Conservation (phyloP, 2,113 vertebrate species). For the Phoxinus phoxinus region DNA sequence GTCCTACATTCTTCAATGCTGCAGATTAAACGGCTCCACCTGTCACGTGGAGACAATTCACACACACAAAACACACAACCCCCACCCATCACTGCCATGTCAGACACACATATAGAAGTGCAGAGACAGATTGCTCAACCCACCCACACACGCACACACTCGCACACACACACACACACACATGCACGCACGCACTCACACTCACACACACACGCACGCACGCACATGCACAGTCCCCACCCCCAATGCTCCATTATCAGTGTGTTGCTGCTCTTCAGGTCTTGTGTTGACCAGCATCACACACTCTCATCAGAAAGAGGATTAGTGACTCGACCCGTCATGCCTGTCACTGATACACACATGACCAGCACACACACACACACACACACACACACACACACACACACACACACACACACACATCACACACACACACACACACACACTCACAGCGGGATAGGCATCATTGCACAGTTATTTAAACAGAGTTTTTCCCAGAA, state of each 20-base stretch:
- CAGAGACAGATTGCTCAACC: neutral
- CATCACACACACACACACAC: too few species aligned
- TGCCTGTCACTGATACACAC: constrained; percentile 12
- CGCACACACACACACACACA: too few species aligned
- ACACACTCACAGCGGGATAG: too few species aligned
- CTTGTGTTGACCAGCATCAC: neutral
- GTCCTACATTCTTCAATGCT: neutral
- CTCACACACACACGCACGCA: neutral
- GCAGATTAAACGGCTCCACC: constrained; percentile 4
- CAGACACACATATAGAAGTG: neutral
- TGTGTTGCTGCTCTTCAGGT: neutral
- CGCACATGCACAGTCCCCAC: neutral
- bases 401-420: too few species aligned
- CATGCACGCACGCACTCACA: too few species aligned
- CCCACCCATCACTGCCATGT: neutral
- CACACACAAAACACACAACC: neutral
- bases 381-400: neutral
- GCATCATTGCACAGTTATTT: neutral
- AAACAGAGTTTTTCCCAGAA: neutral
- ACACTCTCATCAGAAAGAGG: neutral
- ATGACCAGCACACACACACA: neutral
- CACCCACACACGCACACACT: neutral
- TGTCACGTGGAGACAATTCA: neutral
- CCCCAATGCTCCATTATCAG: neutral
- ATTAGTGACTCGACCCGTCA: neutral